Conservation (phyloP, 2,888 invertebrate species). For the Chelonus formosanus region DNA sequence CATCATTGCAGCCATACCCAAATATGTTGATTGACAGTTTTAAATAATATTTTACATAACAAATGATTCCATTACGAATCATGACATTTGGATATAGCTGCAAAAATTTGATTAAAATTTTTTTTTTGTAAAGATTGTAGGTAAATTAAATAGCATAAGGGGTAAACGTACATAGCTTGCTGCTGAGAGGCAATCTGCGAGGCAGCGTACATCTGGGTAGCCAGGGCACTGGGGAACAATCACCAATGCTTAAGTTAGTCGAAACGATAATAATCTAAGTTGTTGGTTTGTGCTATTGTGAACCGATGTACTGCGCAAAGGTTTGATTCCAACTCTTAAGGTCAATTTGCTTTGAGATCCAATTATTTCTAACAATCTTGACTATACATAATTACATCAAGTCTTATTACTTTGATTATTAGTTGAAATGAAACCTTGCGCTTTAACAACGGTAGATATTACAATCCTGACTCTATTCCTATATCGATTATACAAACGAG, state of each 20-base stretch:
- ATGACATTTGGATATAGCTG: too few relatives aligned
- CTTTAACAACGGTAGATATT: slow-evolving; percentile 7
- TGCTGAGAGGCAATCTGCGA: slow-evolving; percentile 91
- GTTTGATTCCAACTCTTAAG: slow-evolving; percentile 25
- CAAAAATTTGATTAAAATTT: too few relatives aligned
- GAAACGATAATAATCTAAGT: slow-evolving; percentile 55
- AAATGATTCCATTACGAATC: too few relatives aligned
- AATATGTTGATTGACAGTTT: slow-evolving; percentile 39
- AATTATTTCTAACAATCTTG: slow-evolving; percentile 16
- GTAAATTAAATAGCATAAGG: slow-evolving; percentile 62
- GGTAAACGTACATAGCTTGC: slow-evolving; percentile 88
- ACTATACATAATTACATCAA: slow-evolving; percentile 7
- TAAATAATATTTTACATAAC: too few relatives aligned
- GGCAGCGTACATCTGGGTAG: slow-evolving; percentile 94
- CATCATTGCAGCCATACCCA: slow-evolving; percentile 63
- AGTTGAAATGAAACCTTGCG: slow-evolving; percentile 10
- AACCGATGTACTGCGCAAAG: slow-evolving; percentile 20
- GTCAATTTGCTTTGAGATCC: slow-evolving; percentile 22
- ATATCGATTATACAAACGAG: neutral
- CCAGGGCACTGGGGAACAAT: slow-evolving; percentile 89
- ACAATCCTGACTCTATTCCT: slow-evolving; percentile 3
- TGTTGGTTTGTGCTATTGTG: slow-evolving; percentile 34
- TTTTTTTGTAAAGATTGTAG: slow-evolving; percentile 35
- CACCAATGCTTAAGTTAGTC: slow-evolving; percentile 66
- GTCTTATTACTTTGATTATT: slow-evolving; percentile 8